These are phyloP conservation scores for Coenonympha arcania DNA, from an alignment of 2,888 invertebrate genomes.

Conservation along the genomic window DNA sequence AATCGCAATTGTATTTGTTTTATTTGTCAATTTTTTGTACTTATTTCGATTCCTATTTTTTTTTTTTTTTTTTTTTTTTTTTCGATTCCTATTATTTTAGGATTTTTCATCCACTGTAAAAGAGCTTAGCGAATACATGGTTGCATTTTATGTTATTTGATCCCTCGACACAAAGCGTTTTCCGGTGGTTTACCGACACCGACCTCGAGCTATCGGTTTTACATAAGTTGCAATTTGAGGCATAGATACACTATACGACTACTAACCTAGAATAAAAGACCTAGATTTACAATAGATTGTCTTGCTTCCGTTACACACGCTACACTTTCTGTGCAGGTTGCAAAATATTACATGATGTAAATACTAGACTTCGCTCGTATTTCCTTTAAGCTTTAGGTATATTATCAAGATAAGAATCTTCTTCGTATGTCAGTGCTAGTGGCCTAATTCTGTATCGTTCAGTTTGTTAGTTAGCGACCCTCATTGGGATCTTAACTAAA, in stretches of 20 bases:
- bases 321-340: constrained; percentile 17
- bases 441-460: no score
- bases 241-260: constrained; percentile 35
- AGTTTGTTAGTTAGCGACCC: no score
- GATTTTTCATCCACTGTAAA: not conserved
- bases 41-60: no score
- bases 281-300: constrained; percentile 17
- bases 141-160: constrained; percentile 21
- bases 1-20: no score
- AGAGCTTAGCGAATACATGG: constrained; percentile 8
- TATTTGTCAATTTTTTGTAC: no score
- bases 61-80: no score
- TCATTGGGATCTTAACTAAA: no score
- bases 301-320: not conserved
- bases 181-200: constrained; percentile 12
- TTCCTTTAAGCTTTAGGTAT: no score
- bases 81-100: not conserved
- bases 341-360: not conserved
- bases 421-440: no score
- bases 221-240: constrained; percentile 46
- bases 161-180: constrained; percentile 29
- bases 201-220: constrained; percentile 47
- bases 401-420: no score
- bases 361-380: no score
- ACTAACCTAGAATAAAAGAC: constrained; percentile 26